phyloP scores from a whole-genome alignment of 92 coral and sea anemone genomes.

The Palythoa grandis region DNA sequence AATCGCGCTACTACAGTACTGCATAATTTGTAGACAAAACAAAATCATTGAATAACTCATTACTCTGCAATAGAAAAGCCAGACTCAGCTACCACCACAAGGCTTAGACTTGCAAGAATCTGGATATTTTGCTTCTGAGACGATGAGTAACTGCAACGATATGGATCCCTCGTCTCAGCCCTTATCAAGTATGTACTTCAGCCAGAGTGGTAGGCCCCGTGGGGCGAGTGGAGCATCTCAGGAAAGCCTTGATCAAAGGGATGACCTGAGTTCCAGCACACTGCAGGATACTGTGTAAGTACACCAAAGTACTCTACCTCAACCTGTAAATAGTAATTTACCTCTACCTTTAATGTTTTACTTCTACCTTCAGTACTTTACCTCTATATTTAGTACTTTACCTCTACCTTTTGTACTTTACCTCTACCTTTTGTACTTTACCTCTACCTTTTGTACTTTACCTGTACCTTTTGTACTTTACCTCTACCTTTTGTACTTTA shows the following conservation, averaged over 20 bases:
- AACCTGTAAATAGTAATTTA: background rate
- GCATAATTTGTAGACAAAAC: background rate
- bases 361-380: too few species aligned
- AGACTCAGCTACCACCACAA: conserved; percentile 38
- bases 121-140: conserved; percentile 89
- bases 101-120: conserved; percentile 82
- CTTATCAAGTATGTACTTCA: conserved; percentile 71
- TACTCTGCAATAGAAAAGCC: conserved; percentile 16
- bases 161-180: conserved; percentile 71
- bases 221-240: conserved; percentile 17
- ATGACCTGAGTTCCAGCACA: conserved; percentile 37
- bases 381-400: too few species aligned
- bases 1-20: too few species aligned
- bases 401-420: too few species aligned
- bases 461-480: too few species aligned
- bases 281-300: conserved; percentile 33
- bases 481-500: too few species aligned
- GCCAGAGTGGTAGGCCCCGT: conserved; percentile 63
- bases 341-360: too few species aligned
- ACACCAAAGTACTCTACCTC: background rate
- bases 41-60: background rate
- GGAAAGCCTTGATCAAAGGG: conserved; percentile 29
- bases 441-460: too few species aligned
- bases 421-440: too few species aligned
- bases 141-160: conserved; percentile 74